Evolutionary conservation across 2,113 vertebrate species (phyloP).

Genomic region (Catharus minimus): DNA sequence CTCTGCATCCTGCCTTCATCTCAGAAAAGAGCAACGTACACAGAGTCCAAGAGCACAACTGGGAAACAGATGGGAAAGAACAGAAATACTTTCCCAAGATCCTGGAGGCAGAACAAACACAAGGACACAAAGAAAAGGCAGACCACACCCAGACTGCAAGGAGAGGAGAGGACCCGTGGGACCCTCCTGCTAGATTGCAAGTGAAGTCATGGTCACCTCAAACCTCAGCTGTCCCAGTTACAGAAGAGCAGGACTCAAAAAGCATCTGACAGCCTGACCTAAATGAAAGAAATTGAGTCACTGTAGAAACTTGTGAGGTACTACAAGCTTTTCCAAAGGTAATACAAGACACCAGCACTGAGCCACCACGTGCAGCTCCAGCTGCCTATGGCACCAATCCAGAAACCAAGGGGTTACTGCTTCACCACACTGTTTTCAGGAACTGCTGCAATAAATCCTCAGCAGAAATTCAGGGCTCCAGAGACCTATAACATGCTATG

Average conservation of each 20-base stretch:
- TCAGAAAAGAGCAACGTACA: not conserved
- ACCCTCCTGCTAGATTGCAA: not conserved
- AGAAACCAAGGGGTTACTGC: slow-evolving; percentile 13
- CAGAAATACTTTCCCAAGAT: not conserved
- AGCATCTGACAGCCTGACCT: not conserved
- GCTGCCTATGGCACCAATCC: not conserved
- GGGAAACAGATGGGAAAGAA: not conserved
- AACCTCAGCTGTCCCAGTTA: not conserved
- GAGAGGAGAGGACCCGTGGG: not conserved
- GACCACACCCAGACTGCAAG: not conserved
- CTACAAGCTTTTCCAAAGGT: not conserved
- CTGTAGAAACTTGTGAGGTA: not conserved
- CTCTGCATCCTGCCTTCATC: not conserved
- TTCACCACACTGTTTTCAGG: not conserved
- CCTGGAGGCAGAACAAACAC: not conserved
- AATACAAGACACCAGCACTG: rapidly evolving
- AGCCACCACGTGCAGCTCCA: not conserved
- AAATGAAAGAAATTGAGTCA: rapidly evolving
- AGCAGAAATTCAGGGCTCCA: not conserved
- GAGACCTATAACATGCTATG: not conserved
- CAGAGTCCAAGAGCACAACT: not conserved
- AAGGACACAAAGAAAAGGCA: not conserved
- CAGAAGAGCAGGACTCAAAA: not conserved
- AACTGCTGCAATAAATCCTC: not conserved
- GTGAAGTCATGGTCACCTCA: not conserved